Evolutionary conservation across 1,140 invertebrate genomes (phyloP), one percentile per base, ranked within the genome.

Genomic region (Oscheius sp.): DNA sequence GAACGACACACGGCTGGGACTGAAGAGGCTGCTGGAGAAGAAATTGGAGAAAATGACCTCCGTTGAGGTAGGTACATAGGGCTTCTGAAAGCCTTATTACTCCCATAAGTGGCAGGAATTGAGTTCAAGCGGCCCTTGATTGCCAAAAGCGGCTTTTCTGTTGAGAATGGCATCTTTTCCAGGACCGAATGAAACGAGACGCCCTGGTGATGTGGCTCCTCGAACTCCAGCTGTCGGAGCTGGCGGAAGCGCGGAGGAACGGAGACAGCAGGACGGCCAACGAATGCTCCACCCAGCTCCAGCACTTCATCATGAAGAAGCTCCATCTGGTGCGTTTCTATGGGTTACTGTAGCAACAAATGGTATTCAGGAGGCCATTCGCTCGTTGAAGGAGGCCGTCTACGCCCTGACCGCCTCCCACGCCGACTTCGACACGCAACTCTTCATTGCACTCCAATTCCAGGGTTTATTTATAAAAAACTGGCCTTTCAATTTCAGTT

Each of bases 121-220:
- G 36, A 63, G 42, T 45, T 23, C 23, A 45, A 45, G 42, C 23
- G 18, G 18, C 42, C 42, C n/a, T n/a, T n/a, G n/a, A n/a, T n/a
- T n/a, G n/a, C n/a, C n/a, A n/a, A n/a, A n/a, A n/a, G n/a, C n/a
- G n/a, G n/a, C n/a, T 45, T 23, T 23, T 23, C 42, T 45, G 18
- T 45, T 26, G 10, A n/a, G 18, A 71, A 69, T 70, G 20, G 0
- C 13, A 23, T 15, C 1, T 35, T n/a, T 73, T 46, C 18, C 45
- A 76, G 28, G 76, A 77, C n/a, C 64, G 65, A 61, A 77, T 73
- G 3, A 49, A 63, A 2, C 63, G 74, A n/a, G 76, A 77, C 31
- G 63, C 46, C 7, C 49, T 77, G 10, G 75, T 77, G 1, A 66
- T 77, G 55, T 77, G 74, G 76, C 68, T 77, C 13, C 29, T 77